Percentiles rank a stretch among this genome's conserved stretches.
phyloP scores from a whole-genome alignment of 2,888 invertebrate genomes.

The Apotomis turbidana region DNA sequence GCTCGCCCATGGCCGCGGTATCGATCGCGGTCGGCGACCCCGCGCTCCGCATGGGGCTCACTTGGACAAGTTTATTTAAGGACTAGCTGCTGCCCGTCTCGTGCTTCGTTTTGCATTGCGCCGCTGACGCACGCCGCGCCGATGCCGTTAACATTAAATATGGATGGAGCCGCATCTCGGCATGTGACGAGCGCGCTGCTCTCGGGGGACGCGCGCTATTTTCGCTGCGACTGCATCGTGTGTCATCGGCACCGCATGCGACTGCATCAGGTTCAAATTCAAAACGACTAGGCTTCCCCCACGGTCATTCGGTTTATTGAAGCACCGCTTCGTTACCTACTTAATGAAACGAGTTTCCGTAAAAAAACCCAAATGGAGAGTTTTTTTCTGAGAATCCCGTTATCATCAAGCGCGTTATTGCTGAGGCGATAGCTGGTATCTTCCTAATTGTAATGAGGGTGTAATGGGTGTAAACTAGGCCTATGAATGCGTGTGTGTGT shows the following conservation, averaged over 20 bases:
- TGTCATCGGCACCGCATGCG: constrained; percentile 16
- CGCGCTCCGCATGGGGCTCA: constrained; percentile 15
- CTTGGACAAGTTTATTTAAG: constrained; percentile 35
- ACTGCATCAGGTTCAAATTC: not conserved
- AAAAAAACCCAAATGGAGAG: not conserved
- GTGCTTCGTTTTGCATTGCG: constrained; percentile 30
- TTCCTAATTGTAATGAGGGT: constrained; percentile 4
- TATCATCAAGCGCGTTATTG: not conserved
- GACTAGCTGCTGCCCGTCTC: constrained; percentile 15
- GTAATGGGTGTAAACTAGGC: constrained; percentile 9
- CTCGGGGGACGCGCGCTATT: constrained; percentile 21
- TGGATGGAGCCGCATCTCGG: constrained; percentile 19
- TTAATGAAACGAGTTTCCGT: not conserved
- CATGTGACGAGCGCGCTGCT: not conserved
- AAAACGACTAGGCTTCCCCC: too few species aligned
- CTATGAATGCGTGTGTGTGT: not conserved
- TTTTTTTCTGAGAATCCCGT: not conserved
- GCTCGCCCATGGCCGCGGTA: constrained; percentile 20
- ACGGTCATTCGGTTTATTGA: too few species aligned
- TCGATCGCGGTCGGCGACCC: constrained; percentile 38
- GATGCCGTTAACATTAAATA: constrained; percentile 18
- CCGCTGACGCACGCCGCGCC: constrained; percentile 6
- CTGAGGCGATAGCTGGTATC: constrained; percentile 1
- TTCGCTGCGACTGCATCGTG: constrained; percentile 18
- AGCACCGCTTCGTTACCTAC: too few species aligned